Percentiles rank a stretch among this genome's conserved stretches.
Evolutionary conservation across 2,888 invertebrate species (phyloP).

Genomic region (Acronicta leporina): DNA sequence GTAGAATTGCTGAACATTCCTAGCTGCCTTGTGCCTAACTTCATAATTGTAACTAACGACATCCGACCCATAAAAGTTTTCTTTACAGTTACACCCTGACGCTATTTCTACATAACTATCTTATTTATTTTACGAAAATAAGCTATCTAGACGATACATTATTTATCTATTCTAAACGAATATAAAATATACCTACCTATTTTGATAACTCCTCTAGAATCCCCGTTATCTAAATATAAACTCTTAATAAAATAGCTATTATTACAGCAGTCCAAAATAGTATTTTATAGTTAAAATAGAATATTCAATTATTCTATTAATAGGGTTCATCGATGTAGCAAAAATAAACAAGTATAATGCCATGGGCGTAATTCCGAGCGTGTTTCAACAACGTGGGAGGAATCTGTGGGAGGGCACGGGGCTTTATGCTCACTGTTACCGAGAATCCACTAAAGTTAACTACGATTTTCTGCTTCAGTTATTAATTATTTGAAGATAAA

Average conservation of each 20-base stretch:
- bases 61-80: too few species aligned
- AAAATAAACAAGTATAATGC: slow-evolving; percentile 22
- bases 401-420: slow-evolving; percentile 20
- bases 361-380: slow-evolving; percentile 6
- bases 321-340: slow-evolving; percentile 16
- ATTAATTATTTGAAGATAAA: slow-evolving; percentile 10
- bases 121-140: too few species aligned
- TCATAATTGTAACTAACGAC: too few species aligned
- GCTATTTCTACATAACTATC: too few species aligned
- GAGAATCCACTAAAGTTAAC: slow-evolving; percentile 17
- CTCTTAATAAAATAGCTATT: neutral
- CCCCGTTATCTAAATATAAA: neutral
- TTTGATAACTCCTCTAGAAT: too few species aligned
- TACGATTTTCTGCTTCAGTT: slow-evolving; percentile 17
- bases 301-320: slow-evolving; percentile 17
- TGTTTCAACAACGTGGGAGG: slow-evolving; percentile 30
- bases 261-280: neutral
- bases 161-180: too few species aligned
- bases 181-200: too few species aligned
- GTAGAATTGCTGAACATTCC: neutral
- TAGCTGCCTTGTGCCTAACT: neutral
- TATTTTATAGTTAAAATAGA: neutral
- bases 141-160: too few species aligned
- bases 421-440: slow-evolving; percentile 13
- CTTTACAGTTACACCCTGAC: too few species aligned